Percentiles rank a stretch among this genome's conserved stretches.
These are phyloP conservation scores for Hypsibius dujardini DNA, from an alignment of 1,140 invertebrate species.

Conservation along the genomic window DNA sequence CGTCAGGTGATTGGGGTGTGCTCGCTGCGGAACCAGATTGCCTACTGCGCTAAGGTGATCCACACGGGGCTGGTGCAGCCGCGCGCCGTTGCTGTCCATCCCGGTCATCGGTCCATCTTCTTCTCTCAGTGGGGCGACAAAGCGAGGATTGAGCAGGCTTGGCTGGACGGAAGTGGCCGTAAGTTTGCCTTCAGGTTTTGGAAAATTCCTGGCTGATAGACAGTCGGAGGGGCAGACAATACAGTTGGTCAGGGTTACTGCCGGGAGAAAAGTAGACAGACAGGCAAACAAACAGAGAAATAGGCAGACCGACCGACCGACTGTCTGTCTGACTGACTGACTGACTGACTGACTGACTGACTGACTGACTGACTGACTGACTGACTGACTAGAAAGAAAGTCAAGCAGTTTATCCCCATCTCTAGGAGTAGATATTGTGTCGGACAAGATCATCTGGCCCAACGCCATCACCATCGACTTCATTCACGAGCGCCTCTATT, in stretches of 20 bases:
- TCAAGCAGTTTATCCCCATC: neutral
- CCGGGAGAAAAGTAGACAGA: too few relatives aligned
- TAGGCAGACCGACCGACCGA: too few relatives aligned
- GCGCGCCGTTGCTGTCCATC: conserved; percentile 1
- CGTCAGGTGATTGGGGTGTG: neutral
- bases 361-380: too few relatives aligned
- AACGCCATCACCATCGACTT: neutral
- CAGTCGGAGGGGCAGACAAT: too few relatives aligned
- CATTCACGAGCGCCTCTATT: conserved; percentile 5
- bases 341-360: too few relatives aligned
- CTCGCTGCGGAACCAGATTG: neutral
- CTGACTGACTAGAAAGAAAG: too few relatives aligned
- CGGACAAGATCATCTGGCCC: neutral
- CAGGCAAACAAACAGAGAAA: too few relatives aligned
- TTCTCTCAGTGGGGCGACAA: neutral
- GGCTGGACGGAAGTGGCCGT: conserved; percentile 2
- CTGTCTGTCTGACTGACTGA: too few relatives aligned
- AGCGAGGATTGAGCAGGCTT: neutral
- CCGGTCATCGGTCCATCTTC: neutral
- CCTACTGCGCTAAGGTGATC: neutral
- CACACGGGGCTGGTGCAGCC: neutral
- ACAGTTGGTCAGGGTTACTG: too few relatives aligned
- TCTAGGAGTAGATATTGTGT: neutral
- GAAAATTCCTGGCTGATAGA: too few relatives aligned
- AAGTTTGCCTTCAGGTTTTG: neutral